Base-by-base conservation (phyloP, 2,113 vertebrate genomes). In the Brachyhypopomus occidentalis region DNA sequence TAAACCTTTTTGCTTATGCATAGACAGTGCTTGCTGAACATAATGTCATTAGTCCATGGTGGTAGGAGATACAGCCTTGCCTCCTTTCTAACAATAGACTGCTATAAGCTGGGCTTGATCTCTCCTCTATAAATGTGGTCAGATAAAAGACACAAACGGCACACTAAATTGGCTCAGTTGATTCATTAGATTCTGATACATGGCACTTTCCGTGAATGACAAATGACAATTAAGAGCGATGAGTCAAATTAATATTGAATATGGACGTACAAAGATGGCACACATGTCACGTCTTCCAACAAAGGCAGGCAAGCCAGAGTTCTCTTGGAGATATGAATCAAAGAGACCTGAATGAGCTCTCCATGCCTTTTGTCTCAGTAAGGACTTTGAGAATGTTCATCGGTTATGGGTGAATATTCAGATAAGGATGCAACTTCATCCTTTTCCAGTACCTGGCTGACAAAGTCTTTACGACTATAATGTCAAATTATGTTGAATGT, bases 141-240 rank as follows among this genome's bases (percentile, higher is more conserved):
- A 69, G 20, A 83, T 83, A 79, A 79, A 78, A 81, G 64, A 76
- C 76, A 83, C 45, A 79, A 86, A 85, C 77, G 75, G 81, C 48
- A 25, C 27, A 56, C 48, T 78, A 72, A 83, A 83, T 86, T 78
- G 48, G 70, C 59, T 72, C 16, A 5, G 27, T 60, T 81, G 78
- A 63, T 71, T 76, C 72, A 78, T 70, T 80, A 75, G 75, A 75
- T 80, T 88, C 62, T 27, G 55, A 76, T 45, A 79, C 41, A 25
- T 55, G 30, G 56, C 58, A 38, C 74, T 83, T 60, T 79, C 69
- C 56, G 52, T 80, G 70, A 85, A 85, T 83, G 85, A 81, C 79
- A 75, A 85, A 88, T 77, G 66, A 72, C 80, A 86, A 74, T 86
- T 84, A 86, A 80, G 79, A 80, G 67, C 23, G 74, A 78, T 78